A percentile compares a stretch with the other conserved stretches of the same genome.
Conservation (phyloP, 2,797 vertebrate species). For the Sebastolobus altivelis region DNA sequence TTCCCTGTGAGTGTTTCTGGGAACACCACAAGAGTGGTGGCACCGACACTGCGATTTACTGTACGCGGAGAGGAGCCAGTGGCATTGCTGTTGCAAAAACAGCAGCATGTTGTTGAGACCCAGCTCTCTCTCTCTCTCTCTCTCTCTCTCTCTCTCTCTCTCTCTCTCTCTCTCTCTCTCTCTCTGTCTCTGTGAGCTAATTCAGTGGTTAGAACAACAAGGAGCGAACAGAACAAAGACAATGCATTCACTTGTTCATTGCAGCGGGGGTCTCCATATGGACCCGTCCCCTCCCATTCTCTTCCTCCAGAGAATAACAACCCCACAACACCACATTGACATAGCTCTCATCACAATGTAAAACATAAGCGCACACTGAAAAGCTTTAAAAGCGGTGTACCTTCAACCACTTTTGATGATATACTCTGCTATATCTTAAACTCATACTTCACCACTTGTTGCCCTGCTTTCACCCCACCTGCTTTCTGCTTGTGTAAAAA, state of each 20-base stretch:
- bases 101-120: constrained; percentile 69
- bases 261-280: constrained; percentile 80
- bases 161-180: background rate
- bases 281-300: constrained; percentile 69
- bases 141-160: constrained; percentile 7
- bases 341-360: constrained; percentile 60
- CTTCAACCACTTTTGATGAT: constrained; percentile 5
- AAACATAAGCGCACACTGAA: constrained; percentile 43
- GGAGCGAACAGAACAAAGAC: constrained; percentile 75
- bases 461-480: background rate
- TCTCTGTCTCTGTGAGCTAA: constrained; percentile 73
- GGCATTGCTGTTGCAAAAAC: constrained; percentile 62
- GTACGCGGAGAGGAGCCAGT: constrained; percentile 55
- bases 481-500: background rate
- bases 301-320: constrained; percentile 79
- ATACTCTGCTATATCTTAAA: constrained; percentile 9
- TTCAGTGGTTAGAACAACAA: constrained; percentile 82
- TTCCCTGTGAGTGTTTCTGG: constrained; percentile 27
- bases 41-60: constrained; percentile 42
- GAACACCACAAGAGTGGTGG: constrained; percentile 42
- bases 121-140: constrained; percentile 13
- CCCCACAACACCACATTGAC: constrained; percentile 55
- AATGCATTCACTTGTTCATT: constrained; percentile 77
- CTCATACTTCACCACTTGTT: background rate
- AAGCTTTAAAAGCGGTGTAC: constrained; percentile 5